A percentile compares a stretch with the other conserved stretches of the same genome.
phyloP scores from a whole-genome alignment of 2,113 vertebrate species.

The Pelodiscus sinensis region DNA sequence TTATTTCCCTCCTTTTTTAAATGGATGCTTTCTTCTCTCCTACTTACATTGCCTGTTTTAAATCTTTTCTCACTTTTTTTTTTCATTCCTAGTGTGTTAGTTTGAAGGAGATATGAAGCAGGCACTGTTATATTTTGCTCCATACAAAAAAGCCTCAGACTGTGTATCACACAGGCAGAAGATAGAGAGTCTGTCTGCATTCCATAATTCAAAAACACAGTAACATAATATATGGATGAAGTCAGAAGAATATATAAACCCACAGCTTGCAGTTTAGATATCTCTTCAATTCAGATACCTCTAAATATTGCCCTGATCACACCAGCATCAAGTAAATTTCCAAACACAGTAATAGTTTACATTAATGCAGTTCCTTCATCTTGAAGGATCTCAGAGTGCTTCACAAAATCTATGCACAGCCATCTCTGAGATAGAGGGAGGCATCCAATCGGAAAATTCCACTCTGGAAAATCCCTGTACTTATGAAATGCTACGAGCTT shows the following conservation, averaged over 20 bases:
- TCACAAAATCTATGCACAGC: neutral
- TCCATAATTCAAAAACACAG: neutral
- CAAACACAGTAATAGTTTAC: neutral
- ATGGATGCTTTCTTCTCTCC: neutral
- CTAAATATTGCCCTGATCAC: accelerated
- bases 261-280: neutral
- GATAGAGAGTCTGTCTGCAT: neutral
- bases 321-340: neutral
- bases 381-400: neutral
- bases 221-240: neutral
- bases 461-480: neutral
- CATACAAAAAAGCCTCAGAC: neutral
- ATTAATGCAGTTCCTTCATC: neutral
- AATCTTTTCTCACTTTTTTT: neutral
- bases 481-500: slow-evolving; percentile 18
- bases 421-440: neutral
- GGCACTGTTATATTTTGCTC: neutral
- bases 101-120: neutral
- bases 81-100: neutral
- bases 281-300: neutral
- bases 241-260: neutral
- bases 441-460: neutral
- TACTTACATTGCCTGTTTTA: neutral
- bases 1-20: neutral
- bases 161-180: neutral